Conservation (phyloP, 2,113 vertebrate species). For the Phaethornis superciliosus region DNA sequence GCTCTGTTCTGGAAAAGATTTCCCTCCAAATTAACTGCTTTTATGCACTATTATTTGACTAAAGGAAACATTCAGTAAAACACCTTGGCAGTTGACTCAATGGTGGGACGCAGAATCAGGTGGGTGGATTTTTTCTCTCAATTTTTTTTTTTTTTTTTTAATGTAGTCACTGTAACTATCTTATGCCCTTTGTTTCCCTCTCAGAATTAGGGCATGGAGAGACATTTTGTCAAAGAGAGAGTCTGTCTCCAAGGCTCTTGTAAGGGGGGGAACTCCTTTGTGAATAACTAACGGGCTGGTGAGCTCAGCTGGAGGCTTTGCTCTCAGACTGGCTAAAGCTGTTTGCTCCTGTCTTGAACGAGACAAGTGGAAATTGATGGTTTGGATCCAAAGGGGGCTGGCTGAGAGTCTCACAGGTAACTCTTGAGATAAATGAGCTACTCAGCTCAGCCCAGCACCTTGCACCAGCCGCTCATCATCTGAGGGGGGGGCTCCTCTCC, state of each 20-base stretch:
- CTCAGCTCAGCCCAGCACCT: not conserved
- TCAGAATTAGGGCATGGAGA: not conserved
- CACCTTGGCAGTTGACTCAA: not conserved
- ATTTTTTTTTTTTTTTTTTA: accelerated
- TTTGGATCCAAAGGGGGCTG: not conserved
- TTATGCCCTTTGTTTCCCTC: not conserved
- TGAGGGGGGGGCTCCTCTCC: not conserved
- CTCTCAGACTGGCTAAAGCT: not conserved
- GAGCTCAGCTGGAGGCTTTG: constrained; percentile 6
- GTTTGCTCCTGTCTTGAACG: not conserved
- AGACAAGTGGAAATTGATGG: not conserved
- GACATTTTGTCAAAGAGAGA: not conserved
- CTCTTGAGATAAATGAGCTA: not conserved
- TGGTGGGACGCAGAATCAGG: not conserved
- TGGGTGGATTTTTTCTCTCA: not conserved
- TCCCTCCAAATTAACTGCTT: not conserved
- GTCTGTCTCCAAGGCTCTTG: not conserved
- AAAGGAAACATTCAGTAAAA: not conserved
- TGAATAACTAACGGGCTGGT: not conserved
- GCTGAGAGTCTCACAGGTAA: not conserved
- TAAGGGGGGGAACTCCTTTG: not conserved
- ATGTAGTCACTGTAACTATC: not conserved
- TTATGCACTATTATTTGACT: not conserved
- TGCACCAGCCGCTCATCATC: not conserved
- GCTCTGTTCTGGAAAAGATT: not conserved